Evolutionary conservation across 2,888 invertebrate species (phyloP), one percentile per base, ranked within the genome.

Genomic region (Euphydryas editha): DNA sequence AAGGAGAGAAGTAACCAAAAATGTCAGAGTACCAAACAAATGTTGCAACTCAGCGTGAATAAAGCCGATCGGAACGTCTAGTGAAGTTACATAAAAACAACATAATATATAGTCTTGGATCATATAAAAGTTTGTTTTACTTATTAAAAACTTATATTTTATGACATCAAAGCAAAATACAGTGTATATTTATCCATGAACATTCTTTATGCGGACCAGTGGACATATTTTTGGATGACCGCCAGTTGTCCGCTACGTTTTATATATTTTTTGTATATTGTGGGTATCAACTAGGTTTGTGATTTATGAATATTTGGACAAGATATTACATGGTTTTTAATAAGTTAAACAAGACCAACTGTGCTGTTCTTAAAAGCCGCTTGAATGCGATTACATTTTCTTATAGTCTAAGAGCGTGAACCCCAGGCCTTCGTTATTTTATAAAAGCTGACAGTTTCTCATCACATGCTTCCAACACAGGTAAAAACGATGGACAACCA

Each of bases 161-260:
- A 30, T 49, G 63, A 63, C 63, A 30, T 63, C 49, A 63, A 63
- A 63, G 63, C 18, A 63, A 58, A 39, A 42, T n/a, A 59, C 51
- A 17, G 42, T 18, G 30, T 49, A 42, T 51, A 64, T 59, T 58
- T 64, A 59, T 64, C 18, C 59, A 54, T 17, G 36, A 24, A 30
- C 17, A 36, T 54, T 15, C n/a, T 51, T 18, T 59, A 51, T 42
- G 51, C 63, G 17, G 54, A n/a, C 36, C 17, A 10, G n/a, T 49
- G 59, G 59, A 68, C 56, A 54, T 59, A 62, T 60, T 60, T 62
- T 65, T 70, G 68, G 70, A 68, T 46, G 59, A 24, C 30, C 44
- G 68, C 70, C 70, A 70, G 57, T 62, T 57, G 46, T 46, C 54
- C 55, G 62, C 24, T 61, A 62, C 47, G 30, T 49, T 39, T 65